Percentiles rank a stretch among this genome's conserved stretches.
Conservation (phyloP, 2,113 vertebrate species). For the Chaenocephalus aceratus region DNA sequence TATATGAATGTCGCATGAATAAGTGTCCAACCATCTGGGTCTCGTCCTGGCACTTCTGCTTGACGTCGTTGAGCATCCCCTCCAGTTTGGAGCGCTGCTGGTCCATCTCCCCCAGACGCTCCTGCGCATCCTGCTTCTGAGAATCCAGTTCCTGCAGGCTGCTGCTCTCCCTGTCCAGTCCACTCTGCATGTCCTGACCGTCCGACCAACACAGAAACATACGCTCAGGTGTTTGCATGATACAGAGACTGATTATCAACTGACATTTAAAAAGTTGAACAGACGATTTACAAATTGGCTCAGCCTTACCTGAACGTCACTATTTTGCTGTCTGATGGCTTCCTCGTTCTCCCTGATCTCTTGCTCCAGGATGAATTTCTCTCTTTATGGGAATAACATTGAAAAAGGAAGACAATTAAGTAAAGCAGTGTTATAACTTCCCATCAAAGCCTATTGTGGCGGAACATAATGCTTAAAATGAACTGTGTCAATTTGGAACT, state of each 20-base stretch:
- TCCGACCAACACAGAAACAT: neutral
- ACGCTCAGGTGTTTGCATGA: neutral
- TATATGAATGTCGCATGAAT: neutral
- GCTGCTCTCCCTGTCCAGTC: constrained; percentile 90
- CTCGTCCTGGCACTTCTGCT: constrained; percentile 94
- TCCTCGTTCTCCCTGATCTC: constrained; percentile 95
- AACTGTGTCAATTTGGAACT: neutral
- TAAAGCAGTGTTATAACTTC: neutral
- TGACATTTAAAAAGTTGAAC: neutral
- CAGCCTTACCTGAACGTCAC: constrained; percentile 90
- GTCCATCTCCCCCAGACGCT: constrained; percentile 95
- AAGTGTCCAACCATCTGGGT: constrained; percentile 87
- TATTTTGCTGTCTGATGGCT: constrained; percentile 89
- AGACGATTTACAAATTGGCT: neutral
- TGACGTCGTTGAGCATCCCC: constrained; percentile 90
- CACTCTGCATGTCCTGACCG: constrained; percentile 89
- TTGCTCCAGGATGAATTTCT: constrained; percentile 92
- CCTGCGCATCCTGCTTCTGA: constrained; percentile 93
- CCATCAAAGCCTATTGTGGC: neutral
- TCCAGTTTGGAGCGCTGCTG: constrained; percentile 96
- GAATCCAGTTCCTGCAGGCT: constrained; percentile 90
- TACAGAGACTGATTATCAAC: neutral
- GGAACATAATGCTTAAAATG: neutral
- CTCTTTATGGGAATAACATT: constrained; percentile 77
- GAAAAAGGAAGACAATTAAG: constrained; percentile 3